phyloP scores from a whole-genome alignment of 2,797 vertebrate genomes.

The Xiphophorus birchmanni region DNA sequence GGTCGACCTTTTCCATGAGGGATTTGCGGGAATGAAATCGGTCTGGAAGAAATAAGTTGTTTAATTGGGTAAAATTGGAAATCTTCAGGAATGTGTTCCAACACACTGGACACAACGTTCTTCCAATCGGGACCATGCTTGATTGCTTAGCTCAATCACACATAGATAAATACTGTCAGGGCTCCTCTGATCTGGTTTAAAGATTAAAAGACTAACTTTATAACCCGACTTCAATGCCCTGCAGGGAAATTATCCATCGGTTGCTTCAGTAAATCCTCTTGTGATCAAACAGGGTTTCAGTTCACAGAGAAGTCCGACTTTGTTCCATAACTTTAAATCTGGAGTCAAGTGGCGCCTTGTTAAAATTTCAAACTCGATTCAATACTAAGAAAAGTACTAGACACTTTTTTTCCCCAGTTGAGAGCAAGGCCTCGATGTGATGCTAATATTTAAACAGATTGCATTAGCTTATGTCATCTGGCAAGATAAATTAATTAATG shows the following conservation, averaged over 20 bases:
- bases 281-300: neutral
- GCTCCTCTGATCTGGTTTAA: slow-evolving; percentile 34
- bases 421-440: no score
- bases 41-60: slow-evolving; percentile 56
- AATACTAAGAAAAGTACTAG: no score
- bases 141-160: slow-evolving; percentile 51
- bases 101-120: slow-evolving; percentile 20
- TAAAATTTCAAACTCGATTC: neutral
- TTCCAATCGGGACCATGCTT: slow-evolving; percentile 44
- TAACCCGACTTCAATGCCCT: neutral
- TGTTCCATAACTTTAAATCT: neutral
- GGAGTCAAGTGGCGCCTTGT: no score
- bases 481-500: neutral
- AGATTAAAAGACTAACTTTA: slow-evolving; percentile 24
- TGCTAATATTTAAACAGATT: no score
- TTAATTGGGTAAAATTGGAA: slow-evolving; percentile 49
- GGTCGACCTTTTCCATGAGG: slow-evolving; percentile 60
- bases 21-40: slow-evolving; percentile 28
- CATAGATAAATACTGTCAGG: slow-evolving; percentile 27
- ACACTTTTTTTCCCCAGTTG: no score
- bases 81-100: slow-evolving; percentile 40
- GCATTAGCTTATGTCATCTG: neutral
- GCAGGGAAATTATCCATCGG: neutral
- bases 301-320: neutral
- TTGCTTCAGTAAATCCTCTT: neutral